Percentiles rank a stretch among this genome's conserved stretches.
Conservation (phyloP, 2,888 invertebrate genomes). For the Diarsia brunnea region DNA sequence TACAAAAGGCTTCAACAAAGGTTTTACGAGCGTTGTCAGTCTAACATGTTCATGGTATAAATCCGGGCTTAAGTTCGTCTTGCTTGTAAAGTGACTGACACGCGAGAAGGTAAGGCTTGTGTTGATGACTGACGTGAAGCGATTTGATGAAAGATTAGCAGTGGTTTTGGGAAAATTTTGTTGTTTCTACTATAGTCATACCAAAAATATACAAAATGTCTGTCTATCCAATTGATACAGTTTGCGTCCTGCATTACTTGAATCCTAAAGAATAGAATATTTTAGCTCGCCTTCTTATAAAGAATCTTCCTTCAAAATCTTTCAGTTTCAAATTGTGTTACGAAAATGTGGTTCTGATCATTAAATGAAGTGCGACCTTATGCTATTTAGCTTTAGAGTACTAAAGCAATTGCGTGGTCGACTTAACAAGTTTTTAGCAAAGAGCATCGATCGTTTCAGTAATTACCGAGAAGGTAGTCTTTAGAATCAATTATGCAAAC, state of each 20-base stretch:
- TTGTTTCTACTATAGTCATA: too few relatives aligned
- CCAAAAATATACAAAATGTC: too few relatives aligned
- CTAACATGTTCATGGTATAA: slow-evolving; percentile 17
- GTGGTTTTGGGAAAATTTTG: neutral
- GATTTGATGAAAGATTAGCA: neutral
- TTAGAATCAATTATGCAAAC: slow-evolving; percentile 49
- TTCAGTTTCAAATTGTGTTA: neutral
- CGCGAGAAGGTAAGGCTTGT: neutral
- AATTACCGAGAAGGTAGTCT: slow-evolving; percentile 27
- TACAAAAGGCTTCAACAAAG: slow-evolving; percentile 19
- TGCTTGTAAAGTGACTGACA: neutral
- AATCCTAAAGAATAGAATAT: too few relatives aligned
- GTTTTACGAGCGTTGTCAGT: slow-evolving; percentile 33
- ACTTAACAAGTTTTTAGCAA: slow-evolving; percentile 13
- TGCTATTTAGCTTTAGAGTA: neutral
- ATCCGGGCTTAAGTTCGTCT: slow-evolving; percentile 4
- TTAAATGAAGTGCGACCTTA: neutral
- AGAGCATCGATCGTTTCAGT: slow-evolving; percentile 8
- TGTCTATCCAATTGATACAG: too few relatives aligned
- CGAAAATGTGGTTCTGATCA: neutral
- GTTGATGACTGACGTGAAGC: neutral
- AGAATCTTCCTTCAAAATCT: too few relatives aligned
- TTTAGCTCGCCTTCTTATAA: too few relatives aligned
- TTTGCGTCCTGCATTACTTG: too few relatives aligned
- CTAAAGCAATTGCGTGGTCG: neutral